Conservation (phyloP, 2,888 invertebrate genomes). For the Elmis aenea region DNA sequence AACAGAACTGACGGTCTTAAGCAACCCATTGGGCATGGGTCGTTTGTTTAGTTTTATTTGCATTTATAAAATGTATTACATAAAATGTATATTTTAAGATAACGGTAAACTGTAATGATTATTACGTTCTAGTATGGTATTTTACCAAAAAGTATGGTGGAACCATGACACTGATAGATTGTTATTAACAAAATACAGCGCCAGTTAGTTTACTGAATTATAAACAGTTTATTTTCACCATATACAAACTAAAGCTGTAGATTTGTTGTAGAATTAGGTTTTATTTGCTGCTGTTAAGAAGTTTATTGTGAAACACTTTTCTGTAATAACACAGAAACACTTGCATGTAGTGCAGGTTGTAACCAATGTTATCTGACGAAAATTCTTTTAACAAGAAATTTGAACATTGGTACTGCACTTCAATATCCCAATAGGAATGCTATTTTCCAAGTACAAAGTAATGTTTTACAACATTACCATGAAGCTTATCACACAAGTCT, state of each 20-base stretch:
- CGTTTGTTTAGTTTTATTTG: conserved; percentile 28
- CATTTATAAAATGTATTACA: conserved; percentile 36
- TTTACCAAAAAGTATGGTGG: conserved; percentile 46
- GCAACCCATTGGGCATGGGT: conserved; percentile 15
- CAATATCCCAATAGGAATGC: no score
- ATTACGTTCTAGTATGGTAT: conserved; percentile 57
- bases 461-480: no score
- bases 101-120: conserved; percentile 51
- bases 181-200: conserved; percentile 12
- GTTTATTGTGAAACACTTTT: no score
- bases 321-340: no score
- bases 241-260: conserved; percentile 1
- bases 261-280: background rate
- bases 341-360: no score
- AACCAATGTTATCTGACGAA: no score
- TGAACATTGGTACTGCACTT: no score
- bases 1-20: conserved; percentile 11
- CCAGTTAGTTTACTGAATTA: conserved; percentile 19
- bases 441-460: no score
- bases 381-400: no score
- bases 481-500: no score
- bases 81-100: conserved; percentile 35
- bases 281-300: background rate
- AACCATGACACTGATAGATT: conserved; percentile 15
- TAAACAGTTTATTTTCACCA: conserved; percentile 29